Evolutionary conservation across 2,797 vertebrate genomes (phyloP), one percentile per base, ranked within the genome.

Genomic region (Labeo calbasu): DNA sequence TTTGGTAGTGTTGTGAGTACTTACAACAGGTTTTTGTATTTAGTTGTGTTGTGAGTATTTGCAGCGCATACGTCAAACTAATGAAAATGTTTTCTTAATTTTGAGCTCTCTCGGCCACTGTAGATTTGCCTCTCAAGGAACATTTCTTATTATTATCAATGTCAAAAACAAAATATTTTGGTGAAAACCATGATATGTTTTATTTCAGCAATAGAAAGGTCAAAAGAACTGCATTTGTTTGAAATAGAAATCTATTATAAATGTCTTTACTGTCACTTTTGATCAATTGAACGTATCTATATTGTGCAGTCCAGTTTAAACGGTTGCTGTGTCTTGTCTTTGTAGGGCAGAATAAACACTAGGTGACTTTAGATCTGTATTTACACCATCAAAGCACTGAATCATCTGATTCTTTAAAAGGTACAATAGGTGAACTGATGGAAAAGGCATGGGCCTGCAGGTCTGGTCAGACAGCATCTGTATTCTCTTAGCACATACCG

Each of bases 331-430:
- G 55, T 59, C 32, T 55, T 73, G 15, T 53, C 14, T 53, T 53
- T 59, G 53, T 40, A 77, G 55, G 53, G 32, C 36, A 46, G 59
- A 59, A 73, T 75, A 71, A 17, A 85, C 70, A 55, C n/a, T 50
- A 46, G 36, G 40, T 79, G 36, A 59, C 72, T 59, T 76, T 28
- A 65, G 25, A 46, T 66, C 69, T 70, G 55, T 80, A 63, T 77
- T 77, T 84, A 53, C 32, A 77, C 19, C 73, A 81, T 72, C 55
- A 48, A 68, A 70, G 70, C 19, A 15, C 13, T 70, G 70, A 86
- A 73, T 86, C 70, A 43, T 75, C 40, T 4, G 23, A 61, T 66
- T 57, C 76, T 43, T 75, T 55, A 65, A 65, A 81, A 68, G 50
- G 40, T 53, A 57, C 61, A 79, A 75, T 46, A 40, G 15, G 23